Evolutionary conservation across 2,888 invertebrate genomes (phyloP).

Genomic region (Blomia tropicalis): DNA sequence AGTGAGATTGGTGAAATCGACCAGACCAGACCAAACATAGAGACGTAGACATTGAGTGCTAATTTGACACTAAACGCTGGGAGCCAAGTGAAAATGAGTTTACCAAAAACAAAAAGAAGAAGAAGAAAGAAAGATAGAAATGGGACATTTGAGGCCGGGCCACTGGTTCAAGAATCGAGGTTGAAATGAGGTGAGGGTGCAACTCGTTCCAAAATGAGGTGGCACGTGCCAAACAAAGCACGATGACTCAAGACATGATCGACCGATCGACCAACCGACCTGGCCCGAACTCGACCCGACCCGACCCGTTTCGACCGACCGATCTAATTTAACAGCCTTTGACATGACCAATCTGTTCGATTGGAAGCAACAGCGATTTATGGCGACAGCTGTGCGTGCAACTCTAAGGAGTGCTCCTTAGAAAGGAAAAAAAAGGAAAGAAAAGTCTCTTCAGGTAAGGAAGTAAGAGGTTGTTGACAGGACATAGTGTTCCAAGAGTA

Average conservation of each 20-base stretch:
- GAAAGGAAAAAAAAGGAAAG: not conserved
- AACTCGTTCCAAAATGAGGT: not conserved
- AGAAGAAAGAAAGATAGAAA: not conserved
- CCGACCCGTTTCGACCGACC: not conserved
- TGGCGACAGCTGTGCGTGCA: constrained; percentile 5
- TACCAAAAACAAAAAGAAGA: not conserved
- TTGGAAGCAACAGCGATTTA: not conserved
- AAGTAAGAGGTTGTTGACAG: constrained; percentile 12
- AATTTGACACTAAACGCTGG: constrained; percentile 5
- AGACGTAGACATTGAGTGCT: not conserved
- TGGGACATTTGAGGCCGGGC: no score
- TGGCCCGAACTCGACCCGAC: no score
- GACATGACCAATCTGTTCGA: constrained; percentile 9
- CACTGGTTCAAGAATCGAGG: no score
- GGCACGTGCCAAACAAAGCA: not conserved
- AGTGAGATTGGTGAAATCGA: no score
- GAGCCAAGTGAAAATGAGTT: constrained; percentile 3
- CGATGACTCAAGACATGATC: not conserved
- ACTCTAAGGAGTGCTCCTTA: not conserved
- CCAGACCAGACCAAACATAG: no score
- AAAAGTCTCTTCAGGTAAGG: not conserved
- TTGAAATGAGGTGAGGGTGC: no score
- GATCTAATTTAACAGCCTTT: no score
- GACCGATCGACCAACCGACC: not conserved
- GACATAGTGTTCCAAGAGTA: not conserved